These are phyloP conservation scores for Trematomus loennbergii DNA, from an alignment of 2,113 vertebrate species.

Conservation along the genomic window DNA sequence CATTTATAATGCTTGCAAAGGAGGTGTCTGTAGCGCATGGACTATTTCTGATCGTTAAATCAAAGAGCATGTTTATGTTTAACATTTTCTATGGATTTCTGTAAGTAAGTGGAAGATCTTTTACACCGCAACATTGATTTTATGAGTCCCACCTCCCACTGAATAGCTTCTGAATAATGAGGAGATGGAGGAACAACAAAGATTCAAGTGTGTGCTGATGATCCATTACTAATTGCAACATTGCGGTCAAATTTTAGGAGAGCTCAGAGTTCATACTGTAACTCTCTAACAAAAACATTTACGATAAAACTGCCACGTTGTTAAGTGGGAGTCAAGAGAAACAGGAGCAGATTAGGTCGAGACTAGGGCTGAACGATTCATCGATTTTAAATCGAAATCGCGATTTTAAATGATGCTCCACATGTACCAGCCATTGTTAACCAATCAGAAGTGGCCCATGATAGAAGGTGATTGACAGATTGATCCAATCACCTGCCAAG, in stretches of 20 bases:
- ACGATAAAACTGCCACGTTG: neutral
- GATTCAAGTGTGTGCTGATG: constrained; percentile 8
- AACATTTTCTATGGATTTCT: neutral
- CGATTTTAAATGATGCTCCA: no score
- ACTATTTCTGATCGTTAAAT: neutral
- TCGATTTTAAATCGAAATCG: no score
- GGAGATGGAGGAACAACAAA: neutral
- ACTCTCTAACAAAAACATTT: no score
- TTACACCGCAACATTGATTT: constrained; percentile 6
- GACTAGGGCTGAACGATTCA: no score
- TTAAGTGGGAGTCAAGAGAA: neutral
- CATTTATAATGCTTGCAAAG: neutral
- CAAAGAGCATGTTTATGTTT: neutral
- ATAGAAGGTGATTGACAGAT: no score
- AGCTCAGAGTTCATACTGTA: neutral
- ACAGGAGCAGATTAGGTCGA: constrained; percentile 6
- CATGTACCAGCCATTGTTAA: no score
- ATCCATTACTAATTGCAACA: constrained; percentile 5
- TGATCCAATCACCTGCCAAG: no score
- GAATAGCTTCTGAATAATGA: constrained; percentile 10
- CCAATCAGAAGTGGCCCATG: no score
- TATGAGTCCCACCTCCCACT: constrained; percentile 18
- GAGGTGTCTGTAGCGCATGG: neutral
- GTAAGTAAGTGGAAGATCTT: constrained; percentile 5
- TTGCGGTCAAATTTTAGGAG: neutral